Conservation (phyloP, 2,888 invertebrate genomes). For the Luperina testacea region DNA sequence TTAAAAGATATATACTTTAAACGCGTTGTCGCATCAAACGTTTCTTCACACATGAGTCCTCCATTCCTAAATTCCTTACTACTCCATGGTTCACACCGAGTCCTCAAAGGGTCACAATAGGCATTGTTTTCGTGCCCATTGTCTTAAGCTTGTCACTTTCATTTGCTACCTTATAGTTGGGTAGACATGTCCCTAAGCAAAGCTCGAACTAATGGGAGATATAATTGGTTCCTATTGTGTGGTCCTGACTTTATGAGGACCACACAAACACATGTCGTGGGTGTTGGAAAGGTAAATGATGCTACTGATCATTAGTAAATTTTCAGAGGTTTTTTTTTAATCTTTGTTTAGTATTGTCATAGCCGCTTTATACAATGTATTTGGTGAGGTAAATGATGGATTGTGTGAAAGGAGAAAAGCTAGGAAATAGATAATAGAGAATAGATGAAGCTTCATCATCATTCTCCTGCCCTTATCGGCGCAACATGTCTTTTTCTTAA, state of each 20-base stretch:
- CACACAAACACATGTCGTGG: slow-evolving; percentile 19
- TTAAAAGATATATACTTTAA: not conserved
- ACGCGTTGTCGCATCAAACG: not conserved
- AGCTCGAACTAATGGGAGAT: slow-evolving; percentile 56
- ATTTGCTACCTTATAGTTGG: slow-evolving; percentile 57
- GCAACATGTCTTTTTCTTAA: too few relatives aligned
- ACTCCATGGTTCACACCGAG: slow-evolving; percentile 47
- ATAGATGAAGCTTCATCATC: not conserved
- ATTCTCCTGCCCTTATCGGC: too few relatives aligned
- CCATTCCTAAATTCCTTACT: slow-evolving; percentile 34
- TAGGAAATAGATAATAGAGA: not conserved
- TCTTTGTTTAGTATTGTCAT: not conserved
- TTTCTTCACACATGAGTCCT: slow-evolving; percentile 7
- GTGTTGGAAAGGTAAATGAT: slow-evolving; percentile 11
- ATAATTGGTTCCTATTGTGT: slow-evolving; percentile 51
- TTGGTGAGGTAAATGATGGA: not conserved
- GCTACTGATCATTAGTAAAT: slow-evolving; percentile 8
- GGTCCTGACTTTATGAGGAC: slow-evolving; percentile 29
- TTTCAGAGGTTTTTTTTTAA: not conserved
- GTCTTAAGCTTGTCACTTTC: slow-evolving; percentile 72
- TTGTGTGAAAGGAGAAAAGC: not conserved
- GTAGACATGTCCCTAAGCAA: slow-evolving; percentile 46
- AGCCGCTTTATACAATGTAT: not conserved
- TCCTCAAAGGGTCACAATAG: slow-evolving; percentile 76
- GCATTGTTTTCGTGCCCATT: slow-evolving; percentile 77